phyloP scores from a whole-genome alignment of 2,888 invertebrate genomes.

The Agriotes lineatus region DNA sequence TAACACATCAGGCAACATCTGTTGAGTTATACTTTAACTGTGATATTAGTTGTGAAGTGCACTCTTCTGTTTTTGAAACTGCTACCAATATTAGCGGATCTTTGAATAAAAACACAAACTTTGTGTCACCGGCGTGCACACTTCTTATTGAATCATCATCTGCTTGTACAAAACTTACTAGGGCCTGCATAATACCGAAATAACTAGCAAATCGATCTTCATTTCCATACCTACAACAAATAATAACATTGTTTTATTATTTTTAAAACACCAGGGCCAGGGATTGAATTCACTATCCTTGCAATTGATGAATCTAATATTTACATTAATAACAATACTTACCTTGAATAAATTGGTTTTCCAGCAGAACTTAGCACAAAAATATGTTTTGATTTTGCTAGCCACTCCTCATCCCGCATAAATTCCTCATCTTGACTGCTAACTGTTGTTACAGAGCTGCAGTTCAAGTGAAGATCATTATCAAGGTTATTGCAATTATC shows the following conservation, averaged over 20 bases:
- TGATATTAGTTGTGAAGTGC: conserved; percentile 84
- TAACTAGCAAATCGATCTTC: conserved; percentile 95
- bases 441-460: conserved; percentile 40
- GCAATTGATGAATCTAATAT: no score
- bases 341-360: conserved; percentile 96
- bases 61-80: conserved; percentile 86
- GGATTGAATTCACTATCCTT: no score
- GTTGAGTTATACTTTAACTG: conserved; percentile 79
- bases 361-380: conserved; percentile 96
- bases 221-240: conserved; percentile 80
- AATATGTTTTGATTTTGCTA: conserved; percentile 88
- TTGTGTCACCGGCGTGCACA: conserved; percentile 87
- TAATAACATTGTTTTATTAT: no score
- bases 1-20: neutral
- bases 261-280: no score
- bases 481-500: conserved; percentile 55
- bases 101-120: conserved; percentile 91
- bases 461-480: conserved; percentile 46
- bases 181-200: conserved; percentile 94
- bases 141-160: conserved; percentile 88
- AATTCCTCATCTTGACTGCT: conserved; percentile 71
- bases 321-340: conserved; percentile 33
- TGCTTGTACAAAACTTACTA: conserved; percentile 90
- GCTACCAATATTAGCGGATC: conserved; percentile 93
- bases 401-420: conserved; percentile 79